A percentile compares a stretch with the other conserved stretches of the same genome.
These are phyloP conservation scores for Magallana angulata DNA, from an alignment of 1,140 invertebrate genomes.

Conservation along the genomic window DNA sequence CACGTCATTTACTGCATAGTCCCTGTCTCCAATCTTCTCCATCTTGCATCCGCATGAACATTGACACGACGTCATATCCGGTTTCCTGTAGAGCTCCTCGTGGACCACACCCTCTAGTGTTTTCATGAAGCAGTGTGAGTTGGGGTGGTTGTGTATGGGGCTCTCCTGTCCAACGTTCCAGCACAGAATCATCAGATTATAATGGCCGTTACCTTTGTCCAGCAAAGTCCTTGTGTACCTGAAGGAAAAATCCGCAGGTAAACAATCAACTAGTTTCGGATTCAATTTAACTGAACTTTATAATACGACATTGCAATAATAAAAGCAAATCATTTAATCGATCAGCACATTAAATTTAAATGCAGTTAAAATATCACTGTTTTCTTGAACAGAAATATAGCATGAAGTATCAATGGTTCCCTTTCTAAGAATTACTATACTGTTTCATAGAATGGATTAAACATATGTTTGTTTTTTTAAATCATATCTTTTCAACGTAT, in stretches of 20 bases:
- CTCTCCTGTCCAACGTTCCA: conserved; percentile 98
- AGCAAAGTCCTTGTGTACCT: conserved; percentile 78
- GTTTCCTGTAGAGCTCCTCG: conserved; percentile 83
- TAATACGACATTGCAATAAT: neutral
- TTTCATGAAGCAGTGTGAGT: conserved; percentile 99
- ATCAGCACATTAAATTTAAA: neutral
- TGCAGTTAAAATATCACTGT: neutral
- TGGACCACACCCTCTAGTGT: conserved; percentile 82
- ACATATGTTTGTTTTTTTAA: no score
- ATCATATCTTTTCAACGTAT: no score
- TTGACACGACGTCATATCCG: conserved; percentile 1
- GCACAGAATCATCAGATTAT: conserved; percentile 97
- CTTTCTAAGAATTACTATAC: no score
- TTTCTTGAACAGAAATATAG: no score
- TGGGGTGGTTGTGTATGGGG: conserved; percentile 97
- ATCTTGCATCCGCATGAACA: neutral
- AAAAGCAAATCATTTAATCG: neutral
- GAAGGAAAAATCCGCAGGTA: conserved; percentile 35
- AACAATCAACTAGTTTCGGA: neutral
- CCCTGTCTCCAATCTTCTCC: neutral
- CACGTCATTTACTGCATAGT: neutral
- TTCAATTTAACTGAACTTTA: neutral
- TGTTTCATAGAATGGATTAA: no score
- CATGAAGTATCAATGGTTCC: no score
- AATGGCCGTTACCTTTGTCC: conserved; percentile 90